phyloP scores from a whole-genome alignment of 2,888 invertebrate species.

The Allacma fusca region DNA sequence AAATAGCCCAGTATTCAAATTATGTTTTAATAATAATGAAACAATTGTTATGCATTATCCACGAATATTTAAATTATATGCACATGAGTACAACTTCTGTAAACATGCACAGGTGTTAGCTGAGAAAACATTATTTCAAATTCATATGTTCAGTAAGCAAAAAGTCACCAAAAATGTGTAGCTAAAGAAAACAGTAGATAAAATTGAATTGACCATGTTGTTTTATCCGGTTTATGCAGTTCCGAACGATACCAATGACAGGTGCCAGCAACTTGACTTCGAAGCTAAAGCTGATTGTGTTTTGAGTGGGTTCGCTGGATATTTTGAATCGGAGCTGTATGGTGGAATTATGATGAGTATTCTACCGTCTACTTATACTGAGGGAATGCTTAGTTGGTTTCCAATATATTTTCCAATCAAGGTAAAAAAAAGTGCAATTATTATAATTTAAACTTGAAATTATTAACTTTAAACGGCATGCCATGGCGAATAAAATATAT shows the following conservation, averaged over 20 bases:
- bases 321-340: conserved; percentile 89
- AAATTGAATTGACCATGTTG: too few relatives aligned
- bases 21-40: too few relatives aligned
- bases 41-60: too few relatives aligned
- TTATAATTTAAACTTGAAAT: not conserved
- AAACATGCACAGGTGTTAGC: too few relatives aligned
- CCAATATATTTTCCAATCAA: conserved; percentile 91
- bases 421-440: conserved; percentile 66
- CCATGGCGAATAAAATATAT: conserved; percentile 41
- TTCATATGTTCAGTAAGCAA: too few relatives aligned
- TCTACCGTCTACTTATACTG: conserved; percentile 85
- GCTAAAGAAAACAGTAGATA: too few relatives aligned
- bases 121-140: too few relatives aligned
- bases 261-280: conserved; percentile 76
- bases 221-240: too few relatives aligned
- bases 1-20: too few relatives aligned
- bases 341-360: conserved; percentile 87
- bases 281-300: conserved; percentile 77
- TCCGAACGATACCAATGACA: conserved; percentile 61
- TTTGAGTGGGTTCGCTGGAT: conserved; percentile 94
- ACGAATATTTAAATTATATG: too few relatives aligned
- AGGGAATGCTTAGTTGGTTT: conserved; percentile 98
- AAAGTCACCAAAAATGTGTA: too few relatives aligned
- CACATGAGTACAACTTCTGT: too few relatives aligned
- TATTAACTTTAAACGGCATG: not conserved